A percentile compares a stretch with the other conserved stretches of the same genome.
Evolutionary conservation across 2,888 invertebrate genomes (phyloP).

Genomic region (Kryphioiulus occultus): DNA sequence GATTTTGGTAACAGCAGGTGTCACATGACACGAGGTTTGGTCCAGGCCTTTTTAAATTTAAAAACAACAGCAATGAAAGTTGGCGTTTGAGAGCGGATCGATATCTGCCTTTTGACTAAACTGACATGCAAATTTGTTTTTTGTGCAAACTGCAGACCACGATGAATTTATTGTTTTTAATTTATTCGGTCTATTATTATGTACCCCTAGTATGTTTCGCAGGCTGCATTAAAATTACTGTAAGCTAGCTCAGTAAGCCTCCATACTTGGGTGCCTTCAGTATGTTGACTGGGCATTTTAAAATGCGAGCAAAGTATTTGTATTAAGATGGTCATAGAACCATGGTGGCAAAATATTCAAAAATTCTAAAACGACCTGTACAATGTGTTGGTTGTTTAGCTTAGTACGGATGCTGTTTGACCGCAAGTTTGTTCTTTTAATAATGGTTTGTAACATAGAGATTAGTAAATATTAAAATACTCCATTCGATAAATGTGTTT

Average conservation of each 20-base stretch:
- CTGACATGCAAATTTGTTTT: background rate
- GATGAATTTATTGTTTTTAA: constrained; percentile 26
- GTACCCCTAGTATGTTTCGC: background rate
- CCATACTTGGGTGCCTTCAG: background rate
- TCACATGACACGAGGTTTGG: background rate
- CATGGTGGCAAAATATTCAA: no score
- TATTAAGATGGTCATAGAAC: no score
- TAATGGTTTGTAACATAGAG: no score
- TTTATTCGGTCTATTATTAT: background rate
- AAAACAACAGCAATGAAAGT: constrained; percentile 27
- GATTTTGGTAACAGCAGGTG: constrained; percentile 10
- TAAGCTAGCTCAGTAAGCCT: background rate
- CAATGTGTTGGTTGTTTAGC: no score
- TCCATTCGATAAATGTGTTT: no score
- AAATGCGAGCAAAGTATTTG: no score
- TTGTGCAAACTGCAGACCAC: background rate
- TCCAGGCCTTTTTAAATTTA: background rate
- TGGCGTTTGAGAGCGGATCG: background rate
- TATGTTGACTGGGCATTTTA: background rate
- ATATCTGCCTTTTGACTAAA: background rate
- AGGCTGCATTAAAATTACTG: background rate
- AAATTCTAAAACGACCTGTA: no score
- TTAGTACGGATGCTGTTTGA: no score
- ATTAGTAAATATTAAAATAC: no score
- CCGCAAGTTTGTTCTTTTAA: no score